A percentile compares a stretch with the other conserved stretches of the same genome.
Conservation (phyloP, 2,888 invertebrate genomes). For the Siphonodentalium dalli region DNA sequence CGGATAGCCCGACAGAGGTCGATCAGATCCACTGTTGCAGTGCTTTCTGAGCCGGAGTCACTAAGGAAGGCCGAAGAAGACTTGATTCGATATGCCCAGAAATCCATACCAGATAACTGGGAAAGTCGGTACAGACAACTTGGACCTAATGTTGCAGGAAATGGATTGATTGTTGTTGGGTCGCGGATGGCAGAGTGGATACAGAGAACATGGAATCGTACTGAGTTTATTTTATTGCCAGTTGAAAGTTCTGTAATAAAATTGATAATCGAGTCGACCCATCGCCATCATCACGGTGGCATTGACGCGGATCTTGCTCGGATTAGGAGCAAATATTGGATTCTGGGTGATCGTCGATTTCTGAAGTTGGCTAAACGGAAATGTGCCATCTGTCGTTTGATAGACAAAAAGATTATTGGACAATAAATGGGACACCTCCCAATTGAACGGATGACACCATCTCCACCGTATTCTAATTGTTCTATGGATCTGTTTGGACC, state of each 20-base stretch:
- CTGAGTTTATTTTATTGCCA: constrained; percentile 3
- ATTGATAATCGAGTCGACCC: not conserved
- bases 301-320: constrained; percentile 2
- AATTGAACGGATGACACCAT: not conserved
- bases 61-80: not conserved
- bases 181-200: constrained; percentile 9
- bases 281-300: constrained; percentile 1
- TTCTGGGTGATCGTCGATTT: not conserved
- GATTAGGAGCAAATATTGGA: constrained; percentile 10
- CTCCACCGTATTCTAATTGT: constrained; percentile 2
- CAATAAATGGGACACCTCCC: constrained; percentile 9
- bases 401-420: not conserved
- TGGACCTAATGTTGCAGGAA: not conserved
- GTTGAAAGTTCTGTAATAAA: not conserved
- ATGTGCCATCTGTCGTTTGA: constrained; percentile 3
- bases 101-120: not conserved
- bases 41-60: not conserved
- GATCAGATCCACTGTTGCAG: not conserved
- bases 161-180: constrained; percentile 2
- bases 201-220: constrained; percentile 7
- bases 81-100: not conserved
- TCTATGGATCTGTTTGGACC: constrained; percentile 6
- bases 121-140: not conserved
- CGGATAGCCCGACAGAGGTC: not conserved
- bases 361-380: not conserved